Conservation (phyloP, 2,113 vertebrate species). For the Baryphthengus martii region DNA sequence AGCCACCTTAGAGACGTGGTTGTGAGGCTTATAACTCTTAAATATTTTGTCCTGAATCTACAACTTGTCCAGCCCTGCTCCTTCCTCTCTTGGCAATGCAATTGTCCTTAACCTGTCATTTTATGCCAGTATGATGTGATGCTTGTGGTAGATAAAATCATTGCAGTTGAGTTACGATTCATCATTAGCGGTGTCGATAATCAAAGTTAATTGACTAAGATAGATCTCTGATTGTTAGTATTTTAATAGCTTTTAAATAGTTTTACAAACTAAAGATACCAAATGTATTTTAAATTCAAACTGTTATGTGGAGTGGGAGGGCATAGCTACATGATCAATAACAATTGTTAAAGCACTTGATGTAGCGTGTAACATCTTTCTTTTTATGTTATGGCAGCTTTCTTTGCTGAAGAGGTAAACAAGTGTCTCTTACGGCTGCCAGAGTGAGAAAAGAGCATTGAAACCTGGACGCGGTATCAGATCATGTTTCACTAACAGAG, state of each 20-base stretch:
- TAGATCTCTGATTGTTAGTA: not conserved
- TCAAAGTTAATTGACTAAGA: too few relatives aligned
- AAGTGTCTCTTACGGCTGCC: conserved; percentile 10
- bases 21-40: not conserved
- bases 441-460: conserved; percentile 30
- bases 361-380: not conserved
- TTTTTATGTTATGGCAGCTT: conserved; percentile 25
- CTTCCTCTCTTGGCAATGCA: not conserved
- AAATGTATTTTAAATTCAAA: not conserved
- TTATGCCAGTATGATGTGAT: not conserved
- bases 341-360: not conserved
- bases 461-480: conserved; percentile 47
- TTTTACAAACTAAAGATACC: not conserved
- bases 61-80: not conserved
- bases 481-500: conserved; percentile 68
- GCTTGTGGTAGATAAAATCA: not conserved
- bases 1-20: not conserved
- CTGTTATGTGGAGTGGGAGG: not conserved
- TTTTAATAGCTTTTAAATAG: not conserved
- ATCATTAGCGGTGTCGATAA: too few relatives aligned
- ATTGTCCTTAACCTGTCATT: not conserved
- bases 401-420: conserved; percentile 22
- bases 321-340: not conserved
- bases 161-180: not conserved
- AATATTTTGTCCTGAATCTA: not conserved